Conservation (phyloP, 2,797 vertebrate species). For the Trachurus trachurus region DNA sequence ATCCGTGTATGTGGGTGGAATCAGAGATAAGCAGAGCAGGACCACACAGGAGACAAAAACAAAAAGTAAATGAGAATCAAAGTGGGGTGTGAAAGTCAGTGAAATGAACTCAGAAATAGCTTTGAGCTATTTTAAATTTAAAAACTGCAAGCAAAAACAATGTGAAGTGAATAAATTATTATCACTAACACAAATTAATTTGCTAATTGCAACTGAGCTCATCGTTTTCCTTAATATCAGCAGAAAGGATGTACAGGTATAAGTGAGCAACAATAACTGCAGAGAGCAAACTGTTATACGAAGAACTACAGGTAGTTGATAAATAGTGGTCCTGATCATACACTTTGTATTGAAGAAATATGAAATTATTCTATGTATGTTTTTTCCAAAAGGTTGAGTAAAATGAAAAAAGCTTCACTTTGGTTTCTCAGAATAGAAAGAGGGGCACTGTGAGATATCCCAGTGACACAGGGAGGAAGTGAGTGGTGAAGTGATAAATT, state of each 20-base stretch:
- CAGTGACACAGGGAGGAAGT: conserved; percentile 41
- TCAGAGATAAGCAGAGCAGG: conserved; percentile 34
- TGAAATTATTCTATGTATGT: background rate
- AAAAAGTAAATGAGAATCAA: conserved; percentile 8
- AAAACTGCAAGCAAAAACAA: background rate
- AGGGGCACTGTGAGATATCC: conserved; percentile 32
- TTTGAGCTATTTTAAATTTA: background rate
- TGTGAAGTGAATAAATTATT: background rate
- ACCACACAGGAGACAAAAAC: conserved; percentile 13
- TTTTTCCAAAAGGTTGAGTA: background rate
- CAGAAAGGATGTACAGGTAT: background rate
- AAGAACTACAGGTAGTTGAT: background rate
- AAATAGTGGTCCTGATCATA: background rate
- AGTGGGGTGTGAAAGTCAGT: background rate
- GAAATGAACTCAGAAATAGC: background rate
- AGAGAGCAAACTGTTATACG: background rate
- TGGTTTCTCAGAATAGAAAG: conserved; percentile 34
- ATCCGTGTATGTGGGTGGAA: conserved; percentile 43
- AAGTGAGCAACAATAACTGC: background rate
- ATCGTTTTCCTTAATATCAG: background rate
- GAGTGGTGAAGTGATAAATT: conserved; percentile 77
- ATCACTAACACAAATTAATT: background rate
- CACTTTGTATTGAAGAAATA: background rate
- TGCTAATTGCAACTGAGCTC: background rate
- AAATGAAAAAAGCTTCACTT: background rate